These are phyloP conservation scores for Protobothrops flavoviridis DNA, from an alignment of 2,113 vertebrate genomes.

Conservation along the genomic window DNA sequence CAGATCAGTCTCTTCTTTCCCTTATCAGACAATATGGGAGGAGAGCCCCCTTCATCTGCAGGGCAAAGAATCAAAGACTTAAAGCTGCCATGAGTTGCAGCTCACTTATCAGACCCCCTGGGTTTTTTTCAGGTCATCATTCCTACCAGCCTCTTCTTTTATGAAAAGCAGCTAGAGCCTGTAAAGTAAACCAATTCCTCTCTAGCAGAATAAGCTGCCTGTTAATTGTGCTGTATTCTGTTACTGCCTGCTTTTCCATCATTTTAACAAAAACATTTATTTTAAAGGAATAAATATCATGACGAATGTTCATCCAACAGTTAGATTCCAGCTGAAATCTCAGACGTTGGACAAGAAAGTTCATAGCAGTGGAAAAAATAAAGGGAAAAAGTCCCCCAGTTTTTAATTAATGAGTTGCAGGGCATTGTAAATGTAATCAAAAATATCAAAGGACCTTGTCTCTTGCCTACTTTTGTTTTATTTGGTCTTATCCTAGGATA, in stretches of 20 bases:
- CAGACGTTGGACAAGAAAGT: not conserved
- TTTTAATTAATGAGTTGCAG: not conserved
- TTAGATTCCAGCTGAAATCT: not conserved
- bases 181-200: not conserved
- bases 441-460: not conserved
- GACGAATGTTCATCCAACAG: not conserved
- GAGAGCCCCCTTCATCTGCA: not conserved
- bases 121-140: conserved; percentile 1
- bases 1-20: not conserved
- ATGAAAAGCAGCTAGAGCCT: not conserved
- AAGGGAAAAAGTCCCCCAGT: not conserved
- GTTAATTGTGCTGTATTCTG: not conserved
- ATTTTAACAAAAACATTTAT: not conserved
- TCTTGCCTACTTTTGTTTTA: not conserved
- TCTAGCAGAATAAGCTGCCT: not conserved
- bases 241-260: not conserved
- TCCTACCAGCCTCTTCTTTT: not conserved
- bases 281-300: not conserved
- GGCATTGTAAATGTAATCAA: not conserved
- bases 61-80: not conserved
- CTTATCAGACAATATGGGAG: not conserved
- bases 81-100: not conserved
- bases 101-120: not conserved
- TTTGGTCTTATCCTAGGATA: not conserved
- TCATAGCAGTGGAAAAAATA: not conserved